A percentile compares a stretch with the other conserved stretches of the same genome.
Evolutionary conservation across 2,888 invertebrate genomes (phyloP).

Genomic region (Apodemia mormo): DNA sequence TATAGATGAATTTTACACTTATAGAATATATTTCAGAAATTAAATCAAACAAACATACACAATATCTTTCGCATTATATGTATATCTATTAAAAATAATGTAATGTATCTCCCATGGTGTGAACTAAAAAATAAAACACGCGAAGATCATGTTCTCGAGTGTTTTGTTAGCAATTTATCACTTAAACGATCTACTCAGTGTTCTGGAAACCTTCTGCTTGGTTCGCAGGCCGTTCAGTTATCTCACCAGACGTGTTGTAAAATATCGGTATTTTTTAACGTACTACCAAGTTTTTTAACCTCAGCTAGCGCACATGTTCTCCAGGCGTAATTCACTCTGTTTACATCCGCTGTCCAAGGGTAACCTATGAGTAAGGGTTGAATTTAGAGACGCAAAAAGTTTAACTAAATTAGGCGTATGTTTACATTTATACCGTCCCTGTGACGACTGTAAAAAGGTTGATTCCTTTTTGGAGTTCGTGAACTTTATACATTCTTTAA

Average conservation of each 20-base stretch:
- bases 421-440: background rate
- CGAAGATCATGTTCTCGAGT: background rate
- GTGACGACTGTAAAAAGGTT: background rate
- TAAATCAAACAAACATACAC: background rate
- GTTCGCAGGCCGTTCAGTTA: constrained; percentile 43
- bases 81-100: too few relatives aligned
- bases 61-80: background rate
- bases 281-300: constrained; percentile 57
- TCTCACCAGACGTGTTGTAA: constrained; percentile 52
- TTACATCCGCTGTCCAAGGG: constrained; percentile 70
- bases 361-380: constrained; percentile 51
- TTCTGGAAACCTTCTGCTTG: constrained; percentile 37
- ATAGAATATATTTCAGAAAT: too few relatives aligned
- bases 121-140: background rate
- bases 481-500: background rate
- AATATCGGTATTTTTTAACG: constrained; percentile 49
- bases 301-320: constrained; percentile 58
- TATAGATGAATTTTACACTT: too few relatives aligned
- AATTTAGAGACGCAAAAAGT: constrained; percentile 41
- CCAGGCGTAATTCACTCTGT: constrained; percentile 58
- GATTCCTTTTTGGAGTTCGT: background rate
- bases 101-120: background rate
- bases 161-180: constrained; percentile 28
- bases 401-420: background rate
- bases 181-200: constrained; percentile 29